Conservation (phyloP, 2,797 vertebrate species). For the Coccyzus lansbergi region DNA sequence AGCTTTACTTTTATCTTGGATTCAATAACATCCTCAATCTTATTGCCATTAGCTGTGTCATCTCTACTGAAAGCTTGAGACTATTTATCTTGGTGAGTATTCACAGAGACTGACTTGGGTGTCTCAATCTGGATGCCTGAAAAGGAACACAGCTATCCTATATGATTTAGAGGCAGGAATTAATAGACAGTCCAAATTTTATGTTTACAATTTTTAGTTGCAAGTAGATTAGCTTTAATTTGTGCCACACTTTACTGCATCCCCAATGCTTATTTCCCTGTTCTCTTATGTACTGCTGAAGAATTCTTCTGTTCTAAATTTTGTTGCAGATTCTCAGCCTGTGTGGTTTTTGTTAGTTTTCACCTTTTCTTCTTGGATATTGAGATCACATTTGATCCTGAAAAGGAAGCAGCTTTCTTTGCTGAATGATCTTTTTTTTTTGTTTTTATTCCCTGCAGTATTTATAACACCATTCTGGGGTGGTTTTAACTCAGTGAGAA, state of each 20-base stretch:
- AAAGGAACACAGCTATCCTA: background rate
- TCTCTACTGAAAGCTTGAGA: background rate
- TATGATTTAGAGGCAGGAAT: background rate
- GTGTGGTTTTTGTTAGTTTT: background rate
- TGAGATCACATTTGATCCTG: background rate
- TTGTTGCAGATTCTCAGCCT: background rate
- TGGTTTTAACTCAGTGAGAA: constrained; percentile 29
- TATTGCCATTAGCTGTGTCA: background rate
- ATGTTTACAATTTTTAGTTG: background rate
- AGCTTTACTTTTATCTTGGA: background rate
- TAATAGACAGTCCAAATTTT: background rate
- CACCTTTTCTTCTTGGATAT: background rate
- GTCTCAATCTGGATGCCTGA: background rate
- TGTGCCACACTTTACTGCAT: background rate
- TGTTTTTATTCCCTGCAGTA: constrained; percentile 1
- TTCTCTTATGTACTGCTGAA: background rate
- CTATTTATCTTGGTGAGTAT: background rate
- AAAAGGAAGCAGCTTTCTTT: constrained; percentile 12
- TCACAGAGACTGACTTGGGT: background rate
- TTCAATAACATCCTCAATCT: background rate
- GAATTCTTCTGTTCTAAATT: background rate
- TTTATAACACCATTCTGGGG: background rate
- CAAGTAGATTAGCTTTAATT: background rate
- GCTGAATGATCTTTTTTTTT: background rate
- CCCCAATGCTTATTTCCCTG: background rate